Evolutionary conservation across 53 echinoderm and acorn worm species (phyloP).

Genomic region (Zoroaster sp.): DNA sequence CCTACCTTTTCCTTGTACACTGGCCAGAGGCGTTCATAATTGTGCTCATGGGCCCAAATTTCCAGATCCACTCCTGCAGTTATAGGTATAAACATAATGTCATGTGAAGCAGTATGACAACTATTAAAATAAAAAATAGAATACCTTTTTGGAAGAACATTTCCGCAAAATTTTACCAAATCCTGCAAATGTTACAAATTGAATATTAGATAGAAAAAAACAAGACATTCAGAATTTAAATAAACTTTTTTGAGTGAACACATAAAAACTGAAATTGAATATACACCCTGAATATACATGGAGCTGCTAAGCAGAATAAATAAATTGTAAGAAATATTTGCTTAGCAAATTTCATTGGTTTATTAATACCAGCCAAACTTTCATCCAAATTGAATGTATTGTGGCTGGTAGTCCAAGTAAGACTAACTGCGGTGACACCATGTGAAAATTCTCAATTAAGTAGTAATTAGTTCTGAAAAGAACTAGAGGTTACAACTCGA

Average conservation of each 20-base stretch:
- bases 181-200: neutral
- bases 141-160: neutral
- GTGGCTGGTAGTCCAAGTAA: too few species aligned
- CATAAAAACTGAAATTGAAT: too few species aligned
- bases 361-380: neutral
- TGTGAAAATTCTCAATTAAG: too few species aligned
- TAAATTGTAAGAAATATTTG: too few species aligned
- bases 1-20: conserved; percentile 72
- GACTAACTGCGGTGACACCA: too few species aligned
- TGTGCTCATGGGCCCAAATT: conserved; percentile 90
- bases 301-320: too few species aligned
- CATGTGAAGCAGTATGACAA: neutral
- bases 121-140: neutral
- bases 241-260: too few species aligned
- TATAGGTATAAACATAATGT: conserved; percentile 66
- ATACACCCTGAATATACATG: too few species aligned
- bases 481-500: too few species aligned
- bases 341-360: too few species aligned
- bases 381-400: neutral
- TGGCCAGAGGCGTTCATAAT: conserved; percentile 91
- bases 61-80: conserved; percentile 85
- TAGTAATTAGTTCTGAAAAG: too few species aligned
- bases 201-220: neutral
- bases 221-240: too few species aligned
- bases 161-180: neutral